phyloP scores from a whole-genome alignment of 2,113 vertebrate genomes.

The Tachysurus fulvidraco region DNA sequence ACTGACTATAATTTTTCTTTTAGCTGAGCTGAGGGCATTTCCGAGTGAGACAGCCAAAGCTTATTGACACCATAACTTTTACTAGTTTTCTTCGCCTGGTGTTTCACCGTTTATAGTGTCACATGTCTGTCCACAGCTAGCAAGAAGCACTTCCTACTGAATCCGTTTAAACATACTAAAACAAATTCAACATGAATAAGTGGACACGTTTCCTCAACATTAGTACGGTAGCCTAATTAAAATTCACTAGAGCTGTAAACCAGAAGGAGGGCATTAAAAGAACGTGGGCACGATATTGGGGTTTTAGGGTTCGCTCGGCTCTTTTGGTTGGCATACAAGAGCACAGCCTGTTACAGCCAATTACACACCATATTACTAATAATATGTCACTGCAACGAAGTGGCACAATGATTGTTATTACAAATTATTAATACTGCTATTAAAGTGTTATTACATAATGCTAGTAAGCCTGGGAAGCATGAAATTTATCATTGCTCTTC shows the following conservation, averaged over 20 bases:
- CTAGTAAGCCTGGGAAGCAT: not conserved
- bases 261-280: constrained; percentile 72
- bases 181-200: constrained; percentile 46
- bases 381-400: not conserved
- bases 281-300: constrained; percentile 66
- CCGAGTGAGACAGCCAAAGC: not conserved
- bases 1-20: constrained; percentile 35
- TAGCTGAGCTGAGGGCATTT: constrained; percentile 41
- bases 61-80: constrained; percentile 40
- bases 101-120: constrained; percentile 17
- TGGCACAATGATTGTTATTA: constrained; percentile 24
- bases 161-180: not conserved
- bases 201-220: constrained; percentile 59
- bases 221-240: constrained; percentile 67
- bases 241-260: constrained; percentile 69
- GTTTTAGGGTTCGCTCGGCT: constrained; percentile 18
- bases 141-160: not conserved
- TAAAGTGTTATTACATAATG: constrained; percentile 15
- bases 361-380: constrained; percentile 18
- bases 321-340: constrained; percentile 18
- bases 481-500: constrained; percentile 6
- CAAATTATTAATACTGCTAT: constrained; percentile 16
- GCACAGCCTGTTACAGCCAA: not conserved
- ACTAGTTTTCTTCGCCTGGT: constrained; percentile 15
- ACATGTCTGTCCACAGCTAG: not conserved